phyloP scores from a whole-genome alignment of 2,888 invertebrate species.

The Metopia argyrocephala region DNA sequence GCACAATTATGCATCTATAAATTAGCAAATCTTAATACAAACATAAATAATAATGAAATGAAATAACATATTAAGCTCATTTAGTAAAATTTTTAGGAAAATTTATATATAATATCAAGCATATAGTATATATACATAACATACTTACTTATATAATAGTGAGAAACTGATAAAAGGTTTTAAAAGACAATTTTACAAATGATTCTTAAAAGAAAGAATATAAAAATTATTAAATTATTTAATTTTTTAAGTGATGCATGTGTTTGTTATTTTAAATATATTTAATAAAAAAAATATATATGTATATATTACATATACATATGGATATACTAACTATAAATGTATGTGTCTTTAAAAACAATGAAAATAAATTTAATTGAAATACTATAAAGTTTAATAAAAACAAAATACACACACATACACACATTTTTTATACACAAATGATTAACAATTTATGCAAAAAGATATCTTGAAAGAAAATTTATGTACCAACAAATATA shows the following conservation, averaged over 20 bases:
- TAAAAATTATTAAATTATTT: background rate
- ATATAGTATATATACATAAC: background rate
- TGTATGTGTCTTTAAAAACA: slow-evolving; percentile 51
- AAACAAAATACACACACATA: background rate
- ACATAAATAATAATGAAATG: background rate
- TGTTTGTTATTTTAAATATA: slow-evolving; percentile 42
- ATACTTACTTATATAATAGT: slow-evolving; percentile 12
- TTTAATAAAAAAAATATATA: slow-evolving; percentile 9
- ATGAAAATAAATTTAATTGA: slow-evolving; percentile 5
- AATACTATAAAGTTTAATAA: background rate
- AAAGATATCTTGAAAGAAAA: too few relatives aligned
- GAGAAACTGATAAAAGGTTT: slow-evolving; percentile 22
- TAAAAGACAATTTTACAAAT: slow-evolving; percentile 50
- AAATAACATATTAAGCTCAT: background rate
- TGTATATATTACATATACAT: background rate
- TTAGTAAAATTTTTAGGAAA: slow-evolving; percentile 23
- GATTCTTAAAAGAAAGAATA: background rate
- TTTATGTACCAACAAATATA: too few relatives aligned
- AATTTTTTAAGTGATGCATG: slow-evolving; percentile 39
- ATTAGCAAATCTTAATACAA: slow-evolving; percentile 58
- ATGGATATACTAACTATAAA: background rate
- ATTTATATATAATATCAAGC: slow-evolving; percentile 19
- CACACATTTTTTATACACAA: background rate
- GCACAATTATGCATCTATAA: slow-evolving; percentile 79
- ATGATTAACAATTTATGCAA: background rate